Conservation (phyloP, 2,797 vertebrate genomes). For the Urocyon cinereoargenteus region DNA sequence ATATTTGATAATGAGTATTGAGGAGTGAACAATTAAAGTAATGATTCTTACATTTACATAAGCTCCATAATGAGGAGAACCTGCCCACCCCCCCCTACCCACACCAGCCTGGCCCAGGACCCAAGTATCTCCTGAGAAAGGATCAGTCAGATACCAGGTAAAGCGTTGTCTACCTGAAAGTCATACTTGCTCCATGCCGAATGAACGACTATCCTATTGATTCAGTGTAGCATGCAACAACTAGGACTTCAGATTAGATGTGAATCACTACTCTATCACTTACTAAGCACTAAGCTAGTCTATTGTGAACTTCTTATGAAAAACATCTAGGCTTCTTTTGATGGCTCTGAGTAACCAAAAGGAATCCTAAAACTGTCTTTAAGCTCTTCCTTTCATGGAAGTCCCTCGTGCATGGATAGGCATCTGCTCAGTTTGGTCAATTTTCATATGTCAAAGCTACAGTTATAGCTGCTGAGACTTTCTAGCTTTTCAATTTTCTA, state of each 20-base stretch:
- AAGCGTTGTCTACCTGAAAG: neutral
- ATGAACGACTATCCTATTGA: accelerated
- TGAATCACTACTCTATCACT: neutral
- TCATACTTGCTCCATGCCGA: neutral
- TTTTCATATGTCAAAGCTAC: neutral
- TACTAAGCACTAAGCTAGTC: neutral
- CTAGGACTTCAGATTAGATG: neutral
- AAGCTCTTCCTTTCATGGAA: neutral
- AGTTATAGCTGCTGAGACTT: neutral
- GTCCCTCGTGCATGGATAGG: neutral
- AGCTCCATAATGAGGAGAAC: neutral
- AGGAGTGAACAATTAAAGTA: neutral
- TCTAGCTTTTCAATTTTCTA: neutral
- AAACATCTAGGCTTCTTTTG: neutral
- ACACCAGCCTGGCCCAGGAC: neutral
- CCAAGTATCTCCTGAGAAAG: neutral
- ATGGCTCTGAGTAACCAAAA: neutral
- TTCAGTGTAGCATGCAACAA: neutral
- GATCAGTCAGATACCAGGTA: neutral
- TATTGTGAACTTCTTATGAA: neutral
- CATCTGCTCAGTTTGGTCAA: neutral
- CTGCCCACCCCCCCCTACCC: no score
- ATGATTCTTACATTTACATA: neutral
- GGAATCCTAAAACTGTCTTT: neutral
- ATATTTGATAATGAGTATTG: neutral